Evolutionary conservation across 92 coral and sea anemone species (phyloP), one percentile per base, ranked within the genome.

Genomic region (Bergia puertoricense): DNA sequence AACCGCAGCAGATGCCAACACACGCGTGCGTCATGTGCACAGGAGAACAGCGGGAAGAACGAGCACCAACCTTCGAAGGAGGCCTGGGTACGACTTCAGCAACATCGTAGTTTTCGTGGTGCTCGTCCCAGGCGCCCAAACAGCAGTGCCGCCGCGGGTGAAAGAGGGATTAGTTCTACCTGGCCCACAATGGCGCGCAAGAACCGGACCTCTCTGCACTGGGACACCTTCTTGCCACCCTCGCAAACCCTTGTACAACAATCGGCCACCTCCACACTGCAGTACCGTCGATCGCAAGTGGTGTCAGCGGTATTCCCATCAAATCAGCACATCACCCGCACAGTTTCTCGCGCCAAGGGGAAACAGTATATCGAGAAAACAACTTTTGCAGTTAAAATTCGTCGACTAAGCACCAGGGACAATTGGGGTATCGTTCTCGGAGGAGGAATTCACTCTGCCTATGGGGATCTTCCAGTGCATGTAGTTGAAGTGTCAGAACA

Each of bases 391-490:
- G 87, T 89, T 22, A 89, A 92, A 79, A 80, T 94, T 18, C 79
- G 73, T 45, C 90, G 92, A 16, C 88, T 66, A 18, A 90, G 82
- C 54, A 23, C 77, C 5, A 39, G 68, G 22, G 89, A 90, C 20
- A 82, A 80, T 0, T 94, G 97, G 97, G 93, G 95, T 0, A 92
- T 94, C 23, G 89, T 90, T 14, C 80, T 94, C 62, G 97, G 92
- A 66, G 97, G 97, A 40, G 97, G 97, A 18, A 54, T 89, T 37
- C 91, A 79, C 79, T 94, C 97, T 85, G 95, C 97, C 85, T 94
- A 94, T 84, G 97, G 97, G 46, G 95, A 94, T 81, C 89, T 94
- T 36, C 97, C 97, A 22, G 92, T 94, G n/a, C 93, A 82, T 67
- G 88, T 94, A n/a, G 89, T 93, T 42, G 92, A 86, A 8, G 82